Percentiles rank a stretch among this genome's conserved stretches.
Conservation (phyloP, 2,888 invertebrate genomes). For the Andrena chrysosceles region DNA sequence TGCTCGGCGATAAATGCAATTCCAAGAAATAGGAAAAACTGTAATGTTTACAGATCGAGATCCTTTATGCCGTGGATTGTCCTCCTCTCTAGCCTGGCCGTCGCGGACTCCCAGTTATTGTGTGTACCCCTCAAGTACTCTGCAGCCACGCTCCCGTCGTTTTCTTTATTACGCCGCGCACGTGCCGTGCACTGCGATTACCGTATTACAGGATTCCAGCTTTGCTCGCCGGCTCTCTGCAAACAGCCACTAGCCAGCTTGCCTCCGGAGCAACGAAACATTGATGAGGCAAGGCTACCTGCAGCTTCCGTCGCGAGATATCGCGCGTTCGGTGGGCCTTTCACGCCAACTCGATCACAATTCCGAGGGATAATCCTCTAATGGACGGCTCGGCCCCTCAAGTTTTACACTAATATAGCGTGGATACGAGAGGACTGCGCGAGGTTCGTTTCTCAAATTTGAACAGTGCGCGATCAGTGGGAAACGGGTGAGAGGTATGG, state of each 20-base stretch:
- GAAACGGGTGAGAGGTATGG: too few species aligned
- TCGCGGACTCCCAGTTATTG: constrained; percentile 41
- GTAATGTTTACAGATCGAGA: constrained; percentile 8
- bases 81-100: background rate
- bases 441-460: background rate
- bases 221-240: constrained; percentile 24
- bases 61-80: constrained; percentile 15
- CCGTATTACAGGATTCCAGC: constrained; percentile 68
- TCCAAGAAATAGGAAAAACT: constrained; percentile 29
- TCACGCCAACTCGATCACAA: background rate
- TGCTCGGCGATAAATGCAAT: constrained; percentile 23
- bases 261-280: constrained; percentile 20
- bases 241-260: constrained; percentile 33
- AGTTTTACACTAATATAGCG: background rate
- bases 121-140: constrained; percentile 18
- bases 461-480: too few species aligned
- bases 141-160: constrained; percentile 47
- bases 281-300: constrained; percentile 34
- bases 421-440: background rate
- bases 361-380: background rate
- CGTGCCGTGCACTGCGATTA: constrained; percentile 78
- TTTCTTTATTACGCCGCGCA: constrained; percentile 76
- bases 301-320: background rate
- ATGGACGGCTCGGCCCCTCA: background rate
- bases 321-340: background rate